Conservation (phyloP, 1,140 invertebrate genomes). For the Melitaea cinxia region DNA sequence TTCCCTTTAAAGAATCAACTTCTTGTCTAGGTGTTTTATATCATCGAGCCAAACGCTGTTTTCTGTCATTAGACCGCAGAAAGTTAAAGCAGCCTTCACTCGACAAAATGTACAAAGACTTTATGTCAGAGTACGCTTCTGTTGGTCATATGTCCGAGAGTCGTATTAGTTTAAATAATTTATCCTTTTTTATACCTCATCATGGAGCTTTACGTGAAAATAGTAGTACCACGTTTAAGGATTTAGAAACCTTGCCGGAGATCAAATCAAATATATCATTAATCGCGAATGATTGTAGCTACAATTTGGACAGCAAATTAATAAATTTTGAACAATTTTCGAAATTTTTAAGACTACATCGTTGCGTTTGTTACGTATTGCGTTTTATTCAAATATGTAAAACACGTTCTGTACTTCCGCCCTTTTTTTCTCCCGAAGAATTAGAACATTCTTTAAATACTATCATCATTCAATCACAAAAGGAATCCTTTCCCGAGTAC, state of each 20-base stretch:
- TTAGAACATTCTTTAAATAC: constrained; percentile 10
- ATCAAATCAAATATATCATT: constrained; percentile 9
- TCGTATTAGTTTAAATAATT: not conserved
- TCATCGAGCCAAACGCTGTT: constrained; percentile 26
- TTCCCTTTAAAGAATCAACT: constrained; percentile 35
- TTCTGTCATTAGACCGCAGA: constrained; percentile 27
- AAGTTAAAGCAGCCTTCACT: not conserved
- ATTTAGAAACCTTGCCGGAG: not conserved
- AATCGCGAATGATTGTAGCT: too few species aligned
- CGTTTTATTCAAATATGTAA: too few species aligned
- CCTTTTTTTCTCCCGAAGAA: too few species aligned
- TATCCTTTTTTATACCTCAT: constrained; percentile 4
- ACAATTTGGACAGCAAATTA: too few species aligned
- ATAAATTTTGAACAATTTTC: too few species aligned
- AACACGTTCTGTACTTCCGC: too few species aligned
- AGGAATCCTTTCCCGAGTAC: constrained; percentile 13
- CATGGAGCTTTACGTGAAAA: not conserved
- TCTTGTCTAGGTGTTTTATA: constrained; percentile 34
- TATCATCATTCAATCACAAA: not conserved
- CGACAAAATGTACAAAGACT: constrained; percentile 2
- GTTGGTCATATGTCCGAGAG: not conserved
- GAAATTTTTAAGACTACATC: too few species aligned
- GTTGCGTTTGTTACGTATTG: too few species aligned
- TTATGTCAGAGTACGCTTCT: not conserved
- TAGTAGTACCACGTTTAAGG: not conserved